phyloP scores from a whole-genome alignment of 2,888 invertebrate genomes.

The Acanthosepion pharaonis region DNA sequence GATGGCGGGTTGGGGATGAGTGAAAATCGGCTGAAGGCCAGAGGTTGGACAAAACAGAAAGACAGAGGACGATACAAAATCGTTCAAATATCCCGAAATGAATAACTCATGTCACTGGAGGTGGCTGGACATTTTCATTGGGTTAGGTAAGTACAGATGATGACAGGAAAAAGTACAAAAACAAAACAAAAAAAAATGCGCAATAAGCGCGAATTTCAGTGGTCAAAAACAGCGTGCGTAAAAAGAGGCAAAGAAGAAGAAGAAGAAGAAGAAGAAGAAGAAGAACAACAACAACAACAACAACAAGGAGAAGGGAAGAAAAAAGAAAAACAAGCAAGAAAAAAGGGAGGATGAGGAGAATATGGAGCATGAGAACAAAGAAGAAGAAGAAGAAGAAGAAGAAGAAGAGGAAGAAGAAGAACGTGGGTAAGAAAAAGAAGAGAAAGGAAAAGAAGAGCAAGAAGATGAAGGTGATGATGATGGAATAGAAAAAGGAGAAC shows the following conservation, averaged over 20 bases:
- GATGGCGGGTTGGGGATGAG: neutral
- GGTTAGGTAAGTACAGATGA: neutral
- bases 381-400: too few species aligned
- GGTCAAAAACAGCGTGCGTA: too few species aligned
- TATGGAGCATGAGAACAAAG: neutral
- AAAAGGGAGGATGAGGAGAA: neutral
- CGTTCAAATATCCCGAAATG: neutral
- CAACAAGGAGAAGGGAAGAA: neutral
- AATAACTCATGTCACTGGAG: neutral
- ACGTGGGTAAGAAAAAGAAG: too few species aligned
- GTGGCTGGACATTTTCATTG: neutral
- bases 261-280: neutral
- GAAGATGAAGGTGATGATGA: too few species aligned
- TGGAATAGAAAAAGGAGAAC: too few species aligned
- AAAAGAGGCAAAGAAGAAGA: neutral
- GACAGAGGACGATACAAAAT: neutral
- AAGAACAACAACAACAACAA: neutral
- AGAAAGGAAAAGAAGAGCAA: too few species aligned
- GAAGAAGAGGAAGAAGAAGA: too few species aligned
- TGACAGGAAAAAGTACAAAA: too few species aligned
- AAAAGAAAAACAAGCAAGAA: neutral
- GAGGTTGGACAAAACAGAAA: neutral
- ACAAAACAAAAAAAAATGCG: neutral
- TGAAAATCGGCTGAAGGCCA: neutral
- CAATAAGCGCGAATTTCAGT: neutral